Evolutionary conservation across 2,888 invertebrate species (phyloP), one percentile per base, ranked within the genome.

Genomic region (Synergus laeviventris): DNA sequence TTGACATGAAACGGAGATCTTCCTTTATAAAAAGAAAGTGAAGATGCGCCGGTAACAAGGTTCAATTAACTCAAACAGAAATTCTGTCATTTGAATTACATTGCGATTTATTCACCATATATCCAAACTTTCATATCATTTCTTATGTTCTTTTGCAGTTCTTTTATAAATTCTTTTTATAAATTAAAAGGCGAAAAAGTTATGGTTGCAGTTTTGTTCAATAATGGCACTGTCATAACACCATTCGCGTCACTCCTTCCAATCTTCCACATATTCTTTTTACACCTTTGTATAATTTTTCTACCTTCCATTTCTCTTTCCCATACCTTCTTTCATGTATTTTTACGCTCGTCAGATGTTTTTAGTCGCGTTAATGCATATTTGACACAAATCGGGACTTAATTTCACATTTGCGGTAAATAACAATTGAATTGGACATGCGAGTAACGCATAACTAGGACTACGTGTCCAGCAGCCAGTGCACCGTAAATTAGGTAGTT

Each of bases 341-440:
- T 49, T 49, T 49, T n/a, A 49, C 49, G 16, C 7, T 49, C 7
- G n/a, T 49, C n/a, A 2, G 2, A 8, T n/a, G n/a, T 9, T n/a
- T 49, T 2, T 49, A n/a, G 16, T 45, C n/a, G 8, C n/a, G 8
- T 49, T n/a, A 8, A n/a, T n/a, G 8, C 49, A 7, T 49, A n/a
- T n/a, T 49, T 49, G 8, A n/a, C 49, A 1, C 1, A 49, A 49
- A 49, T 49, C 9, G 2, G n/a, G n/a, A 9, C n/a, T 9, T 49
- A 49, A 49, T 49, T n/a, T n/a, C 49, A 49, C n/a, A 7, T n/a
- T n/a, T n/a, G 45, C 49, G n/a, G 31, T 49, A 70, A 49, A 70
- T 49, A 31, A 70, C 49, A 49, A 70, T 24, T 49, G n/a, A 70
- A 70, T 70, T 49, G 36, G 45, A 70, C 70, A 70, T 70, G 70